Percentiles rank a stretch among this genome's conserved stretches.
phyloP scores from a whole-genome alignment of 2,888 invertebrate species.

The Patella ulyssiponensis region DNA sequence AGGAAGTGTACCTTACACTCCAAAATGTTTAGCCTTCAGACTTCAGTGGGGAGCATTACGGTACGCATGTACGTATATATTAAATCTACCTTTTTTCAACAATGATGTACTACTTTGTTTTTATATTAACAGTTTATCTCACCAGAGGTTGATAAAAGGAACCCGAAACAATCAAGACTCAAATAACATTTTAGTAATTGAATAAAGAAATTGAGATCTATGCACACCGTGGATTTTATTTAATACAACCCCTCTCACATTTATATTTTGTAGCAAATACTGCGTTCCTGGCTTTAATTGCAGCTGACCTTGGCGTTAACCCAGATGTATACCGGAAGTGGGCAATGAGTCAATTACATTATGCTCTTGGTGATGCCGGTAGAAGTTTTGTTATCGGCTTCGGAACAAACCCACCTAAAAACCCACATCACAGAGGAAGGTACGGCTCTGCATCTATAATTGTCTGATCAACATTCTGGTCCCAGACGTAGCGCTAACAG shows the following conservation, averaged over 20 bases:
- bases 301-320: slow-evolving; percentile 57
- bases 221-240: too few species aligned
- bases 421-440: slow-evolving; percentile 56
- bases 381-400: slow-evolving; percentile 62
- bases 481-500: too few species aligned
- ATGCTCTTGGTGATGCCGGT: slow-evolving; percentile 53
- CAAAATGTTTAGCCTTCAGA: slow-evolving; percentile 61
- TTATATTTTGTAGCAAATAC: slow-evolving; percentile 52
- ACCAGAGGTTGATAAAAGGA: too few species aligned
- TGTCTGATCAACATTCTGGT: too few species aligned
- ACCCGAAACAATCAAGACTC: too few species aligned
- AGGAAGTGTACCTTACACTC: slow-evolving; percentile 56
- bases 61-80: slow-evolving; percentile 45
- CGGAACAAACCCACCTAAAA: slow-evolving; percentile 51
- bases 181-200: too few species aligned
- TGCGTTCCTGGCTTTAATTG: slow-evolving; percentile 59
- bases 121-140: too few species aligned
- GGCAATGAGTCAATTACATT: slow-evolving; percentile 62
- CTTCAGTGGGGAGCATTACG: slow-evolving; percentile 61
- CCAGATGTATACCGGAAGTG: slow-evolving; percentile 46
- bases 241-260: not conserved
- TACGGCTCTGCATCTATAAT: slow-evolving; percentile 16
- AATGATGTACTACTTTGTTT: too few species aligned
- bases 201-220: too few species aligned
- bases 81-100: not conserved